Base-by-base conservation (phyloP, 2,888 invertebrate species). In the Amblyjoppa proteus region DNA sequence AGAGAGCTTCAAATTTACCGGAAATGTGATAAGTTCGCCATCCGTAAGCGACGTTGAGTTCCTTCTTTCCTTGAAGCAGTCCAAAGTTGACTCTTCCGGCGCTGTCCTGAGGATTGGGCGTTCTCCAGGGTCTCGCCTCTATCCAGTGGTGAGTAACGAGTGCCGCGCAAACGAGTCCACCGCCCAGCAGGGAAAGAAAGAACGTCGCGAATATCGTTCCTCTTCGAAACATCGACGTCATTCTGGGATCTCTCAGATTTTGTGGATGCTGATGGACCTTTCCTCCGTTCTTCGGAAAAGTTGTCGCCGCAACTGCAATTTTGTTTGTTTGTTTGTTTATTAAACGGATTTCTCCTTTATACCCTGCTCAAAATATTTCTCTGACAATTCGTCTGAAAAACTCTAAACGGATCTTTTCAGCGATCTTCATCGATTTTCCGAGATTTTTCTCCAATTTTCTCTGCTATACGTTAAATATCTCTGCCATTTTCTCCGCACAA, bases 61-160 rank as follows among this genome's bases (percentile, higher is more conserved):
- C 96, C 93, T 98, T 98, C 87, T 96, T 96, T 0, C 99, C 99
- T 90, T 97, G 96, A 91, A 99, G 98, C 9, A 99, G 95, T 0
- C 99, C 99, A 92, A 98, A 97, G 92, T 97, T 96, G 84, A 98
- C 96, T 88, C 96, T 95, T 0, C 98, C 98, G 75, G 96, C 96
- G 64, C 97, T 97, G 82, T 96, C 96, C 71, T 95, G 94, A 0
- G 96, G 96, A 90, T 96, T 97, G 7, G 96, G 95, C 0, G 96
- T 95, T 88, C 97, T 94, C 88, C 96, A 95, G 3, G 97, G 97
- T 71, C 95, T 95, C 1, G 98, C 97, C 87, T 96, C 96, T 56
- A 97, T 96, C 98, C 98, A 98, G 91, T 97, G 96, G 89, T 97
- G 97, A 4, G 98, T 98, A 0, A 97, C 97, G 87, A 98, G 94